Evolutionary conservation across 1,140 invertebrate genomes (phyloP), one percentile per base, ranked within the genome.

Genomic region (Diuraphis noxia): DNA sequence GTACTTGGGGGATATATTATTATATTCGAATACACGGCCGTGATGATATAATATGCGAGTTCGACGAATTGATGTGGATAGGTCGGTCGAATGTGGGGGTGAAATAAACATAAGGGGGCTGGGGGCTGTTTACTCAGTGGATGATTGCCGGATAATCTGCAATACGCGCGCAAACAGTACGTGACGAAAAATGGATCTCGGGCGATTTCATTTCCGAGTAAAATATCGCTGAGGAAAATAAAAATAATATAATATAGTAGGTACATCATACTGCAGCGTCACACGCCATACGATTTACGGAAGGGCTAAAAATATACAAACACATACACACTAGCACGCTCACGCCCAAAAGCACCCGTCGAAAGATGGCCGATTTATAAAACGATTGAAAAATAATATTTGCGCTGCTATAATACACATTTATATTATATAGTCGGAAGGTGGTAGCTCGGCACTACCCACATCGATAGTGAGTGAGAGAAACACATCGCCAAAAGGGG

Each of bases 301-400:
- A 81, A 38, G 40, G 40, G 25, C 38, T 30, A 25, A 25, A 84
- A 84, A 86, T 21, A 77, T 17, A 40, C 79, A 40, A 40, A 87
- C 30, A 63, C 21, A 30, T 9, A 56, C 13, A 40, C 25, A n/a
- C 38, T 38, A n/a, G 43, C 34, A 21, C n/a, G 46, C 34, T n/a
- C 40, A n/a, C 40, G 17, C 13, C 21, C 40, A 84, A 40, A 43
- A 19, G 49, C 49, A 30, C 46, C 23, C 34, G 36, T 38, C 40
- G 9, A 40, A 88, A 88, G 52, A 88, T 88, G 86, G 86, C 52
- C 86, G 86, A 63, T 88, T 88, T 63, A 88, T 88, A 88, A 88
- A 88, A 88, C 86, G 86, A 88, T 88, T 88, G 86, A 88, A 88
- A 88, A 88, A 88, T 63, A 88, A 88, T 88, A 88, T 88, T 88